Percentiles rank a stretch among this genome's conserved stretches.
phyloP scores from a whole-genome alignment of 2,797 vertebrate genomes.

The Leptatherina wallacei region DNA sequence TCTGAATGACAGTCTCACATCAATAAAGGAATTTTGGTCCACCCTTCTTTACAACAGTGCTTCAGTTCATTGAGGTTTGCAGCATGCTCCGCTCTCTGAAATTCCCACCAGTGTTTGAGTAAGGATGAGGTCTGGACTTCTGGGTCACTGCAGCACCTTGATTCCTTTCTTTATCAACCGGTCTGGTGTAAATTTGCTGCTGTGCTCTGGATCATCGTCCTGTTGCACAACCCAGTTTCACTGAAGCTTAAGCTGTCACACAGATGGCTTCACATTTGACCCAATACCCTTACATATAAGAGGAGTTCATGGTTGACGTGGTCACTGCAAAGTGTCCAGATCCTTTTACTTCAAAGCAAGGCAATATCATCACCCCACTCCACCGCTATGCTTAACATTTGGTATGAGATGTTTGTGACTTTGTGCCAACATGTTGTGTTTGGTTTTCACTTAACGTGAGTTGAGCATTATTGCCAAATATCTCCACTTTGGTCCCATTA shows the following conservation, averaged over 20 bases:
- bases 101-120: neutral
- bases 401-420: too few relatives aligned
- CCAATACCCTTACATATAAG: too few relatives aligned
- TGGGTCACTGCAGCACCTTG: neutral
- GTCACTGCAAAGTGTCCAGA: too few relatives aligned
- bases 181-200: neutral
- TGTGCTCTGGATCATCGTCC: neutral
- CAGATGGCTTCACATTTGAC: neutral
- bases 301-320: too few relatives aligned
- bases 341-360: neutral
- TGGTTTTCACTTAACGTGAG: too few relatives aligned
- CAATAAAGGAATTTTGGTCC: neutral
- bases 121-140: neutral
- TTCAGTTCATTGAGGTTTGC: neutral
- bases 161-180: neutral
- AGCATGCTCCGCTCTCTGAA: neutral
- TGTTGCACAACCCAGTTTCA: neutral
- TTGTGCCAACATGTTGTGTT: too few relatives aligned
- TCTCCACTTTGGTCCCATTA: too few relatives aligned
- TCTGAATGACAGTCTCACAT: too few relatives aligned
- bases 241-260: neutral
- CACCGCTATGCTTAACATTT: too few relatives aligned
- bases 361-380: neutral
- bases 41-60: neutral
- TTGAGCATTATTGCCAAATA: too few relatives aligned